Evolutionary conservation across 2,888 invertebrate species (phyloP).

Genomic region (Drosophila picticornis): DNA sequence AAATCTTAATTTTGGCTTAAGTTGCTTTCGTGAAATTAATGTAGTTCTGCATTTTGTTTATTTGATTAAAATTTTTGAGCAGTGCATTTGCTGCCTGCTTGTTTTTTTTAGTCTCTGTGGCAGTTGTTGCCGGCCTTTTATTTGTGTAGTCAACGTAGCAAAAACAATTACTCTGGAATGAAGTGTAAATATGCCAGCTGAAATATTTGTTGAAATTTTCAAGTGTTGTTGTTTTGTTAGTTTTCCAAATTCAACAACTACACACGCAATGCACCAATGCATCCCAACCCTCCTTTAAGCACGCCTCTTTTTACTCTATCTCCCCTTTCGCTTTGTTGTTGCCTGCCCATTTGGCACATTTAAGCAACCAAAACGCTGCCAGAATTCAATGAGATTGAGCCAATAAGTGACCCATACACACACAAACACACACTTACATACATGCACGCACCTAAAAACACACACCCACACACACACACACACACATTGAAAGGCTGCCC

Average conservation of each 20-base stretch:
- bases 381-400: constrained; percentile 68
- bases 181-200: constrained; percentile 74
- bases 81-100: background rate
- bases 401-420: constrained; percentile 67
- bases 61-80: background rate
- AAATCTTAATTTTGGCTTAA: background rate
- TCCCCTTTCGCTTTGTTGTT: constrained; percentile 11
- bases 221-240: constrained; percentile 54
- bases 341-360: constrained; percentile 28
- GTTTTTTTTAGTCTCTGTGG: constrained; percentile 23
- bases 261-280: constrained; percentile 8
- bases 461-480: constrained; percentile 11
- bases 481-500: constrained; percentile 19
- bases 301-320: background rate
- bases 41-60: too few relatives aligned
- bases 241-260: constrained; percentile 33
- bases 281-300: background rate
- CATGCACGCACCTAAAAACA: constrained; percentile 24
- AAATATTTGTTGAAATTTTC: constrained; percentile 68
- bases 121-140: constrained; percentile 65
- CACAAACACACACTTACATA: constrained; percentile 13
- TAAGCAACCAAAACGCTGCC: constrained; percentile 50
- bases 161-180: constrained; percentile 73
- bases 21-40: background rate
- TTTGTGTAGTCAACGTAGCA: constrained; percentile 65